Conservation (phyloP, 2,113 vertebrate species). For the Stigmatopora nigra region DNA sequence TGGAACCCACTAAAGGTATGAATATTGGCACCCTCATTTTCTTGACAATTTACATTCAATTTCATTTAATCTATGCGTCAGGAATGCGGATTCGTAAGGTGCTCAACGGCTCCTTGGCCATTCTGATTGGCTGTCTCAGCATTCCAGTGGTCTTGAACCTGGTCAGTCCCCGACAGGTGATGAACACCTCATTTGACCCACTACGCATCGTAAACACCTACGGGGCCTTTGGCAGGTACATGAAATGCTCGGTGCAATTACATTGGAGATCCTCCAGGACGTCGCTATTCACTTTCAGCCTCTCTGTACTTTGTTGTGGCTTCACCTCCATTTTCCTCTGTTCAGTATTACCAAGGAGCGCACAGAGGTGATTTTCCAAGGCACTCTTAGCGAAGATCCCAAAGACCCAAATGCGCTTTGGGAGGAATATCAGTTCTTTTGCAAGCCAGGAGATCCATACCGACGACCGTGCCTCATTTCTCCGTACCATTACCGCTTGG, state of each 20-base stretch:
- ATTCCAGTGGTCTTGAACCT: constrained; percentile 86
- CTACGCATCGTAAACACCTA: constrained; percentile 96
- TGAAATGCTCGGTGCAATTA: background rate
- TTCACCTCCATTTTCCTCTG: background rate
- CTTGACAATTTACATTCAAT: too few species aligned
- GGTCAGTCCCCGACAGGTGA: constrained; percentile 80
- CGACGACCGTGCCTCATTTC: constrained; percentile 80
- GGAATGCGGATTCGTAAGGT: constrained; percentile 67
- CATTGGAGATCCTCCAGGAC: background rate
- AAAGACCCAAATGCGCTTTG: constrained; percentile 73
- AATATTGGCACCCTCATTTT: too few species aligned
- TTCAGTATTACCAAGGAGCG: constrained; percentile 87
- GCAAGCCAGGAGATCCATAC: constrained; percentile 81
- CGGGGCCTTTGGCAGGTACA: constrained; percentile 91
- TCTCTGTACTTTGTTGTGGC: background rate
- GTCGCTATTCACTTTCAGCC: background rate
- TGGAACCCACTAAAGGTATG: constrained; percentile 57
- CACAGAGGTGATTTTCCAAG: constrained; percentile 89
- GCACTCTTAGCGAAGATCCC: constrained; percentile 77
- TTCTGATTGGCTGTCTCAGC: constrained; percentile 83
- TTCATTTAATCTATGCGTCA: constrained; percentile 17
- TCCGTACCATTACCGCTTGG: constrained; percentile 91
- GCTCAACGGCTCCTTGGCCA: constrained; percentile 74
- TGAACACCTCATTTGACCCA: constrained; percentile 90
- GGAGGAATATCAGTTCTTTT: constrained; percentile 92